These are phyloP conservation scores for Drosophila orena DNA, from an alignment of 1,140 invertebrate species.

Conservation along the genomic window DNA sequence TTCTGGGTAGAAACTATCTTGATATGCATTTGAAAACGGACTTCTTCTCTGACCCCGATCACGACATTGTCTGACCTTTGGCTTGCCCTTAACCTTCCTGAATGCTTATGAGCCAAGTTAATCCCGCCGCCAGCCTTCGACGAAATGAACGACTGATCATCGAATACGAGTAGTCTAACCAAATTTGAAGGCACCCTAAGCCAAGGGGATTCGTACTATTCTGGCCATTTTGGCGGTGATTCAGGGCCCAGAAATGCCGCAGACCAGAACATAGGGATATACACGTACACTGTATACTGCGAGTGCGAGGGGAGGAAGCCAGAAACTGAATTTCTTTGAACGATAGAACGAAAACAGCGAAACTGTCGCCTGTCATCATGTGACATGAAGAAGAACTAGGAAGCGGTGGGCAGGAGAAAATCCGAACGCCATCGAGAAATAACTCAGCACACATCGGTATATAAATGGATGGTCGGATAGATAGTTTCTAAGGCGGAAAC, in stretches of 20 bases:
- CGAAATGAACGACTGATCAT: conserved; percentile 29
- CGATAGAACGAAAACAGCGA: conserved; percentile 39
- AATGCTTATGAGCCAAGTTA: conserved; percentile 12
- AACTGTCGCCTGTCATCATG: conserved; percentile 77
- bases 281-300: no score
- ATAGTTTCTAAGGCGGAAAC: conserved; percentile 42
- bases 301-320: conserved; percentile 19
- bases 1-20: background rate
- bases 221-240: conserved; percentile 49
- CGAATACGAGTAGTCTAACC: conserved; percentile 47
- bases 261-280: conserved; percentile 27
- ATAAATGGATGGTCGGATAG: conserved; percentile 25
- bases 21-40: background rate
- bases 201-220: conserved; percentile 51
- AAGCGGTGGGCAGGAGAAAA: conserved; percentile 54
- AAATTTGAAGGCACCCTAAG: conserved; percentile 30
- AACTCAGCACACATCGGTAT: conserved; percentile 14
- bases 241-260: conserved; percentile 54
- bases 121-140: conserved; percentile 43
- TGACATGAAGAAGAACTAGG: conserved; percentile 73
- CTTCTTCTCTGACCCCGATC: background rate
- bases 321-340: conserved; percentile 41
- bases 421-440: conserved; percentile 30
- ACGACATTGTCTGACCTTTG: conserved; percentile 22
- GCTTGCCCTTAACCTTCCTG: conserved; percentile 11